Evolutionary conservation across 2,113 vertebrate species (phyloP).

Genomic region (Myrmecophaga tridactyla): DNA sequence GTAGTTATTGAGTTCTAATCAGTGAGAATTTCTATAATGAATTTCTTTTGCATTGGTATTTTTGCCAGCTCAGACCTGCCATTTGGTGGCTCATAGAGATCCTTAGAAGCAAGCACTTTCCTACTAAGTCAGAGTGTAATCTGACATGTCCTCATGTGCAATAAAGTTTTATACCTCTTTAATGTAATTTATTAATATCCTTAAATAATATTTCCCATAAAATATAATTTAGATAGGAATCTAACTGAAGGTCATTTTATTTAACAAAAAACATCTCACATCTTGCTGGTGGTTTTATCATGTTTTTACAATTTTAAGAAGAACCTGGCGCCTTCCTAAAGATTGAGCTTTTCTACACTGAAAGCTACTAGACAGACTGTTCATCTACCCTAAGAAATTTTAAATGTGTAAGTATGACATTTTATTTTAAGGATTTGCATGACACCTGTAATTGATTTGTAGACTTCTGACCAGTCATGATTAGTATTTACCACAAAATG

Average conservation of each 20-base stretch:
- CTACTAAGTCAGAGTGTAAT: not conserved
- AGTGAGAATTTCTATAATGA: not conserved
- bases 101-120: not conserved
- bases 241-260: not conserved
- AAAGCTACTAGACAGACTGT: not conserved
- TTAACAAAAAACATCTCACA: not conserved
- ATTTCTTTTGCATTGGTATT: not conserved
- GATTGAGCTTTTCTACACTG: not conserved
- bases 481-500: not conserved
- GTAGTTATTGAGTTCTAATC: slow-evolving; percentile 23
- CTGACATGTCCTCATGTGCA: not conserved
- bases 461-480: not conserved
- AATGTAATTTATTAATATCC: not conserved
- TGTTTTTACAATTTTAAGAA: not conserved
- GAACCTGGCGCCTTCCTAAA: not conserved
- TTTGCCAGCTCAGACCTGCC: not conserved
- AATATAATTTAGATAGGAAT: not conserved
- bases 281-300: not conserved
- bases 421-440: not conserved
- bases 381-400: not conserved
- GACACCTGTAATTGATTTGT: not conserved
- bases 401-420: not conserved
- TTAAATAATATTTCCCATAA: not conserved
- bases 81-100: not conserved
- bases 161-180: not conserved